Conservation (phyloP, 1,140 invertebrate species). For the Cydia pomonella region DNA sequence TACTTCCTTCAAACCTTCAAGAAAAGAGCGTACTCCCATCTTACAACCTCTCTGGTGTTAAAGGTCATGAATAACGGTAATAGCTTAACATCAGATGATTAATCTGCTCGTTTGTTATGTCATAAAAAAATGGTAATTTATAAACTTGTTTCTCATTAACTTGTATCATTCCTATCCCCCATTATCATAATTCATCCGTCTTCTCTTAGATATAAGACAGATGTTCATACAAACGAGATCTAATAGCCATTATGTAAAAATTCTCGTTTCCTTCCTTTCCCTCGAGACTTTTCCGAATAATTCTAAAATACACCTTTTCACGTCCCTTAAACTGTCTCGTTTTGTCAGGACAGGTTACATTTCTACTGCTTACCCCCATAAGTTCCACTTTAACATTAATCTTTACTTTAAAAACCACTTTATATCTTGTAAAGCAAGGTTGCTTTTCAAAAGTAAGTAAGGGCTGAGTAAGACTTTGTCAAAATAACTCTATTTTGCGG, state of each 20-base stretch:
- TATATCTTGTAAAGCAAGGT: not conserved
- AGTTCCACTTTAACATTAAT: not conserved
- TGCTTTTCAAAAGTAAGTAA: not conserved
- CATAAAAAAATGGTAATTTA: too few species aligned
- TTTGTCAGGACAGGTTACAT: constrained; percentile 2
- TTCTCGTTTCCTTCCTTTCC: not conserved
- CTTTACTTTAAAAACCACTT: not conserved
- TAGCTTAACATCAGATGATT: too few species aligned
- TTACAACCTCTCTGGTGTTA: too few species aligned
- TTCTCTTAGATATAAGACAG: not conserved
- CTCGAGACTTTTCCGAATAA: not conserved
- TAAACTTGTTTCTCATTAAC: too few species aligned
- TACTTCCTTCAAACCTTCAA: too few species aligned
- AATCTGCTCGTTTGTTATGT: too few species aligned
- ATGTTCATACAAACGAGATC: not conserved
- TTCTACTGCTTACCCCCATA: constrained; percentile 1
- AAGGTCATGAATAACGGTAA: too few species aligned
- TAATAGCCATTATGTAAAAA: constrained; percentile 12
- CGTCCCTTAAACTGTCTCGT: constrained; percentile 15
- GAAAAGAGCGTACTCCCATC: too few species aligned
- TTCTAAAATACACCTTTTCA: constrained; percentile 10
- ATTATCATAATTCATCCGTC: not conserved
- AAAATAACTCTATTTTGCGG: not conserved
- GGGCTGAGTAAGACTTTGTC: not conserved
- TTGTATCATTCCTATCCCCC: not conserved